Evolutionary conservation across 2,888 invertebrate species (phyloP).

Genomic region (Lottia scabra): DNA sequence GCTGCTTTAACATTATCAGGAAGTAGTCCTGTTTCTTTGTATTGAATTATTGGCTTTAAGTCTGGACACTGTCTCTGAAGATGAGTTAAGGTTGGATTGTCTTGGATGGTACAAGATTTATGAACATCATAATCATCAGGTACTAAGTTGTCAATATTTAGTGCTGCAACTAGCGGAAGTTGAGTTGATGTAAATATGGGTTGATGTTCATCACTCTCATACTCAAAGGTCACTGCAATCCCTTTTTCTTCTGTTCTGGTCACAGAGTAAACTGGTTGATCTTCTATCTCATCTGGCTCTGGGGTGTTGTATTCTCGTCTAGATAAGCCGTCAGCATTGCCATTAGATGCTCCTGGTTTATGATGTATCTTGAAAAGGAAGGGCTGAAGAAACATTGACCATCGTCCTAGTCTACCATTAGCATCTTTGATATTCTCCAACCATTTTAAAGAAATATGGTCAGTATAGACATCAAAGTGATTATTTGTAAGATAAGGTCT

Average conservation of each 20-base stretch:
- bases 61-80: slow-evolving; percentile 20
- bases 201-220: background rate
- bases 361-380: slow-evolving; percentile 16
- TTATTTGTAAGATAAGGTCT: slow-evolving; percentile 29
- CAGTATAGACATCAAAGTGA: slow-evolving; percentile 34
- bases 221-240: background rate
- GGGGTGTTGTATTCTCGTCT: slow-evolving; percentile 16
- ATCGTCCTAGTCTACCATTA: slow-evolving; percentile 26
- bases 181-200: background rate
- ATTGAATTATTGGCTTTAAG: background rate
- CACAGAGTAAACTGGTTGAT: background rate
- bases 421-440: slow-evolving; percentile 31
- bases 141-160: background rate
- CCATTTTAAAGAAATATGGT: slow-evolving; percentile 35
- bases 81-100: background rate
- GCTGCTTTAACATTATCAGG: background rate
- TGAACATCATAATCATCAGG: background rate
- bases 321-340: slow-evolving; percentile 26
- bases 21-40: background rate
- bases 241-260: background rate
- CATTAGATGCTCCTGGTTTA: slow-evolving; percentile 20
- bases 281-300: background rate
- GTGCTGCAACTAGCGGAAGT: background rate
- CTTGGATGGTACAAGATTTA: background rate
- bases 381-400: slow-evolving; percentile 19